A percentile compares a stretch with the other conserved stretches of the same genome.
These are phyloP conservation scores for Temnothorax rugatulus DNA, from an alignment of 2,888 invertebrate species.

Conservation along the genomic window DNA sequence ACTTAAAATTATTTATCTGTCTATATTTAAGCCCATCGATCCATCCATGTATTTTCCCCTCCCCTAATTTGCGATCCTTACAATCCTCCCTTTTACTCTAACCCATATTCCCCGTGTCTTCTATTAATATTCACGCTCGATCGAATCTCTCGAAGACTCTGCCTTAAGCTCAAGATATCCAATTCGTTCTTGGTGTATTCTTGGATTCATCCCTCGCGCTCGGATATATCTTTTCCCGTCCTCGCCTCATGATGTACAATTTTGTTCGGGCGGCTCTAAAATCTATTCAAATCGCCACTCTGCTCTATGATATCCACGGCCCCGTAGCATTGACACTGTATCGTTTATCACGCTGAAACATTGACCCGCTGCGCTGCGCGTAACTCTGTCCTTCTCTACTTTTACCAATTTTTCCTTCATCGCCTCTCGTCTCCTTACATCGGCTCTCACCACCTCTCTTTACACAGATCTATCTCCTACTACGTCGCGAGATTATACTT, in stretches of 20 bases:
- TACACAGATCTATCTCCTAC: constrained; percentile 52
- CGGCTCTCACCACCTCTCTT: background rate
- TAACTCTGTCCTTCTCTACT: constrained; percentile 4
- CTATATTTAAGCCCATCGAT: constrained; percentile 21
- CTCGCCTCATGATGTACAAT: background rate
- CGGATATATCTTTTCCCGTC: background rate
- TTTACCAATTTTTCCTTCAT: constrained; percentile 16
- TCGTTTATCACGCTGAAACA: constrained; percentile 28
- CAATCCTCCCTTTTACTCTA: background rate
- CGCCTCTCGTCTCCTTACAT: background rate
- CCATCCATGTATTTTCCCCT: background rate
- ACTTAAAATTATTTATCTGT: constrained; percentile 4
- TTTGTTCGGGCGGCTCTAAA: background rate
- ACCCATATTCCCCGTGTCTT: constrained; percentile 16
- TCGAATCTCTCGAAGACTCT: background rate
- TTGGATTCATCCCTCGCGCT: background rate
- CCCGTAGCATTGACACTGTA: constrained; percentile 27
- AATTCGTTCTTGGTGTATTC: background rate
- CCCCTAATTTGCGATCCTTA: background rate
- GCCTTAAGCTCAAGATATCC: constrained; percentile 9
- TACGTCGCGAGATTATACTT: constrained; percentile 8
- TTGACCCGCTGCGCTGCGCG: constrained; percentile 24
- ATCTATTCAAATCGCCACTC: background rate
- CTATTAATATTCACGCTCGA: constrained; percentile 34
- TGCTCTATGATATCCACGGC: background rate